Percentiles rank a stretch among this genome's conserved stretches.
Conservation (phyloP, 2,797 vertebrate genomes). For the Malacoraja senta region DNA sequence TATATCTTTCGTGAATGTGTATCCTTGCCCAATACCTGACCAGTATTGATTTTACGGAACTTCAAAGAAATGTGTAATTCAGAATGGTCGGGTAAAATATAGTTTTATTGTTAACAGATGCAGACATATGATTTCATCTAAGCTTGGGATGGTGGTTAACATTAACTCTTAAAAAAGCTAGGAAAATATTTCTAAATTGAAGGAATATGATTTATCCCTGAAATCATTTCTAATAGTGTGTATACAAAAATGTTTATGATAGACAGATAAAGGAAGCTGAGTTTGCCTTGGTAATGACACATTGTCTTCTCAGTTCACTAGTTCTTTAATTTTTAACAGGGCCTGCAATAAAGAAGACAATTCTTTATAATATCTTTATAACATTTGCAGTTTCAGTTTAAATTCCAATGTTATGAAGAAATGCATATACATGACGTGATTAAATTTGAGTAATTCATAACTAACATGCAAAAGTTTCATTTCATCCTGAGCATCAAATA, state of each 20-base stretch:
- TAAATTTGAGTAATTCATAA: background rate
- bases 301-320: background rate
- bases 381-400: background rate
- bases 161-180: background rate
- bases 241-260: background rate
- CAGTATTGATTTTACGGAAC: background rate
- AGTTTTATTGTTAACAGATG: background rate
- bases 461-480: background rate
- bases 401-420: background rate
- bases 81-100: background rate
- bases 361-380: background rate
- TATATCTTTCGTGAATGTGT: background rate
- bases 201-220: background rate
- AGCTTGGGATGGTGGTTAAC: background rate
- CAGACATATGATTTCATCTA: background rate
- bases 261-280: background rate
- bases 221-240: background rate
- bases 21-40: background rate
- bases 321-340: background rate
- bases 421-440: background rate
- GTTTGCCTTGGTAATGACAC: background rate
- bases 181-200: background rate
- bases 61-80: background rate
- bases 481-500: background rate
- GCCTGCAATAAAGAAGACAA: background rate